A percentile compares a stretch with the other conserved stretches of the same genome.
Evolutionary conservation across 92 coral and sea anemone genomes (phyloP).

Genomic region (Ricordea florida): DNA sequence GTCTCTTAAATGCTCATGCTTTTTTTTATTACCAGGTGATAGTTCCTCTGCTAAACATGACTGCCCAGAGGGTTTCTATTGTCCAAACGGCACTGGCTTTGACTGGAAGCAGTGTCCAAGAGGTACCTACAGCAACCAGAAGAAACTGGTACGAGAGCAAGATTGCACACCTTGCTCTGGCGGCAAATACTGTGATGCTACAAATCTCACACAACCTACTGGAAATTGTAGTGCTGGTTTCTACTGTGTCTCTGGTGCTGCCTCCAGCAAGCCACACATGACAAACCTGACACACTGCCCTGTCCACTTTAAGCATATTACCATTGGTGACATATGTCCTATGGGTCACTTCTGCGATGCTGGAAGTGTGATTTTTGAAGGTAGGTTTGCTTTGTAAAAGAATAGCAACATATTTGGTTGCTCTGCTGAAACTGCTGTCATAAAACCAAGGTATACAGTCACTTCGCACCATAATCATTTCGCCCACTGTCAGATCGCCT

Average conservation of each 20-base stretch:
- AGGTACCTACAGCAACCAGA: conserved; percentile 81
- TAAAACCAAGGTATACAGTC: too few relatives aligned
- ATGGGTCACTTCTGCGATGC: conserved; percentile 80
- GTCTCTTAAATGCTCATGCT: too few relatives aligned
- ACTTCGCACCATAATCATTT: too few relatives aligned
- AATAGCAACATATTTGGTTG: too few relatives aligned
- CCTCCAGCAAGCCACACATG: conserved; percentile 84
- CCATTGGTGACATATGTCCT: conserved; percentile 90
- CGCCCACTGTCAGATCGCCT: too few relatives aligned
- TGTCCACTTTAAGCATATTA: conserved; percentile 74
- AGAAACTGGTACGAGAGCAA: conserved; percentile 75
- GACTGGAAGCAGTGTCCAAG: conserved; percentile 93
- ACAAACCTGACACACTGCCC: conserved; percentile 95
- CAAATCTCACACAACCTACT: conserved; percentile 83
- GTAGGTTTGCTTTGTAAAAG: too few relatives aligned
- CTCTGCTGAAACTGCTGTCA: too few relatives aligned
- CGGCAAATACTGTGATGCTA: conserved; percentile 83
- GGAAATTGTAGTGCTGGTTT: conserved; percentile 86
- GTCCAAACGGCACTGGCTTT: conserved; percentile 93
- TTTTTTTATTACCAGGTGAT: too few relatives aligned
- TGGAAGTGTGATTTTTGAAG: conserved; percentile 75
- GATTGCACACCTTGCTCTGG: conserved; percentile 95
- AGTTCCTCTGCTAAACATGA: conserved; percentile 53
- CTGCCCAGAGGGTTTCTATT: conserved; percentile 92
- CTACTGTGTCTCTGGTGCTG: conserved; percentile 93